These are phyloP conservation scores for Ophiothrix spiculata DNA, from an alignment of 35 echinoderm and acorn worm genomes.

Conservation along the genomic window DNA sequence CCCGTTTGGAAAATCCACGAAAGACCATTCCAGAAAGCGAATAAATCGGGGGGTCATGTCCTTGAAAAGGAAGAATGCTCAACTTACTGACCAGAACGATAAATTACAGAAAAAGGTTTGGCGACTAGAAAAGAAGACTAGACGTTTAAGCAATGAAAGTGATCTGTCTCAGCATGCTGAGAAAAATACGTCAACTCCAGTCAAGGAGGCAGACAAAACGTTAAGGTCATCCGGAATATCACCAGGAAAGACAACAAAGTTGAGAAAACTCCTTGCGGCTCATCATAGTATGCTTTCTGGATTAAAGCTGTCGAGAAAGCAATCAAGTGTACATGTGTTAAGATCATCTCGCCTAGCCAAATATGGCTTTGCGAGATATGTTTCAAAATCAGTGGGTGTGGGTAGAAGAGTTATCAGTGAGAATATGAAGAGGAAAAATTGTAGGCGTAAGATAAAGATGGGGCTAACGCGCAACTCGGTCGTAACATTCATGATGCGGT, in stretches of 20 bases:
- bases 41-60: no score
- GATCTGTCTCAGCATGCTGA: no score
- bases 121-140: no score
- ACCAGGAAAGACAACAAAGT: background rate
- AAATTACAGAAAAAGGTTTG: no score
- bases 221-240: background rate
- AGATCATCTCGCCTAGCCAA: background rate
- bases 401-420: no score
- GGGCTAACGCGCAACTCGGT: background rate
- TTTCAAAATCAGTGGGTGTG: background rate
- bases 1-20: no score
- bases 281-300: background rate
- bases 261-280: background rate
- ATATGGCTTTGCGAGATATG: background rate
- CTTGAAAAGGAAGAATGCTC: no score
- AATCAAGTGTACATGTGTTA: background rate
- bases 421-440: background rate
- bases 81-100: no score
- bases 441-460: background rate
- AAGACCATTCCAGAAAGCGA: no score
- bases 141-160: no score
- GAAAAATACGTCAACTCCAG: no score
- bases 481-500: background rate
- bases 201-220: background rate
- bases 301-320: background rate